These are phyloP conservation scores for Melieria picta DNA, from an alignment of 2,888 invertebrate genomes.

Conservation along the genomic window DNA sequence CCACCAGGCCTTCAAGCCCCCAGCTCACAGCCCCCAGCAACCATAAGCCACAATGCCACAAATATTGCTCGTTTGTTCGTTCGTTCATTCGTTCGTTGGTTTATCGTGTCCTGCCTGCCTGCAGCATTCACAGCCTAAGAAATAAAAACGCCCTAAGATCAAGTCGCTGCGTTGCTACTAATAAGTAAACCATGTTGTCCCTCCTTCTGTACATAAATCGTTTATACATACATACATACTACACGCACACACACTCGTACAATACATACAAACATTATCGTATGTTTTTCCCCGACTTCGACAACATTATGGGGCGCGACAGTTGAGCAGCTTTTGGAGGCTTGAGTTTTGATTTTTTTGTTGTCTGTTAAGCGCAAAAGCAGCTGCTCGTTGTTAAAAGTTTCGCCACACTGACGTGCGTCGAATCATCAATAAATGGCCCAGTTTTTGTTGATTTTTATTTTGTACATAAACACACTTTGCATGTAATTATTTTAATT, in stretches of 20 bases:
- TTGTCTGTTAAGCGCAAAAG: too few species aligned
- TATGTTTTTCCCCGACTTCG: too few species aligned
- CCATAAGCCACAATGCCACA: not conserved
- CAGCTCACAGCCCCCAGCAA: conserved; percentile 19
- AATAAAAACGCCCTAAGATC: conserved; percentile 23
- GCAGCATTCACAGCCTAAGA: conserved; percentile 17
- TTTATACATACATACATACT: conserved; percentile 8
- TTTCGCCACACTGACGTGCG: too few species aligned
- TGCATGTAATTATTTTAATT: not conserved
- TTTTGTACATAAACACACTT: too few species aligned
- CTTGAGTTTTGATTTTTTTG: too few species aligned
- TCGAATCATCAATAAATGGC: too few species aligned
- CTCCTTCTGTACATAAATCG: conserved; percentile 52
- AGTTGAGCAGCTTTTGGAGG: too few species aligned
- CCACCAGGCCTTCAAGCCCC: not conserved
- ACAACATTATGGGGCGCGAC: too few species aligned
- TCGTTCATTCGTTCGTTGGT: conserved; percentile 9
- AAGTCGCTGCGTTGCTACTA: conserved; percentile 25
- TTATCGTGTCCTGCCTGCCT: conserved; percentile 34
- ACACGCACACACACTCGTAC: not conserved
- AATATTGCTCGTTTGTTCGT: conserved; percentile 13
- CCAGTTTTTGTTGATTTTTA: too few species aligned
- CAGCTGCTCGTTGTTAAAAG: too few species aligned
- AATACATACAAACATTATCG: not conserved
- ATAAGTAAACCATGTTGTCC: conserved; percentile 61